Conservation (phyloP, 92 coral and sea anemone genomes). For the Actinernus sp. region DNA sequence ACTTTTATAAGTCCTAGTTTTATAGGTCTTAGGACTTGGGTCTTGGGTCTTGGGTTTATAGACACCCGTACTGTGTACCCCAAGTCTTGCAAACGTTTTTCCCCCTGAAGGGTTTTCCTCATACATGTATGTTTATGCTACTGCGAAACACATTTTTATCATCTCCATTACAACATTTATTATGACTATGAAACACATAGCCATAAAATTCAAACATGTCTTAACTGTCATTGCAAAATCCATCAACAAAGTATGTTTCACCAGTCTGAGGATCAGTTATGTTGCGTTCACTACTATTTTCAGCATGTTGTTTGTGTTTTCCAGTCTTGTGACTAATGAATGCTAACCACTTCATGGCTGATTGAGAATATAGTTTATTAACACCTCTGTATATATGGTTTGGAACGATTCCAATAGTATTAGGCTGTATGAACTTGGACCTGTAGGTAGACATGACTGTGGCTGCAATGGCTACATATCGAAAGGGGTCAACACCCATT, state of each 20-base stretch:
- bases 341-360: constrained; percentile 23
- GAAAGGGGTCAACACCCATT: constrained; percentile 33
- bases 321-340: constrained; percentile 8
- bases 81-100: constrained; percentile 13
- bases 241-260: constrained; percentile 33
- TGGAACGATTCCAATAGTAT: constrained; percentile 33
- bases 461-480: constrained; percentile 19
- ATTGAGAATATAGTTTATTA: constrained; percentile 22
- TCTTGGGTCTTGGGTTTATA: too few species aligned
- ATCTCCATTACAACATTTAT: constrained; percentile 25
- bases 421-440: neutral
- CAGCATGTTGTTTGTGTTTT: constrained; percentile 11
- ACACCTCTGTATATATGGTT: constrained; percentile 11
- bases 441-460: constrained; percentile 36
- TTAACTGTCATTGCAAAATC: too few species aligned
- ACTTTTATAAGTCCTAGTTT: too few species aligned
- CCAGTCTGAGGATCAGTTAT: constrained; percentile 13
- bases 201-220: too few species aligned
- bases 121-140: constrained; percentile 11
- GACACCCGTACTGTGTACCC: constrained; percentile 21
- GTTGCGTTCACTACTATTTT: constrained; percentile 9
- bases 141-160: constrained; percentile 3
- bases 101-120: constrained; percentile 11
- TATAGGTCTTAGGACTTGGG: too few species aligned
- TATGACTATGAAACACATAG: too few species aligned